Conservation (phyloP, 2,797 vertebrate species). For the Anguilla megastoma region DNA sequence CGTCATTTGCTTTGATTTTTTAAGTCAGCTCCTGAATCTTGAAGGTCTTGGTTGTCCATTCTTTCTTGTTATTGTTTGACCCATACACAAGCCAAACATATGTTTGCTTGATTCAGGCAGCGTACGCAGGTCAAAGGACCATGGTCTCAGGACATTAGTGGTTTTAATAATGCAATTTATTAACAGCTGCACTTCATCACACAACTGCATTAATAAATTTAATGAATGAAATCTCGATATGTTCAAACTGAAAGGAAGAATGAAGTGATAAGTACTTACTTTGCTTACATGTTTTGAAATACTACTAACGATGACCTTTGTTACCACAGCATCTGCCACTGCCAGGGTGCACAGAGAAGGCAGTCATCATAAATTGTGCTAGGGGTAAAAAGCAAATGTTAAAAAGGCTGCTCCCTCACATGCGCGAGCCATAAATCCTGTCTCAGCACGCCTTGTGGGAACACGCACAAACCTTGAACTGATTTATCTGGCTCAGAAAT, state of each 20-base stretch:
- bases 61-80: background rate
- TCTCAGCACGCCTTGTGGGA: background rate
- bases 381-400: slow-evolving; percentile 34
- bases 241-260: background rate
- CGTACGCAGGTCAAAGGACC: background rate
- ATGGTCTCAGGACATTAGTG: background rate
- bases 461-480: slow-evolving; percentile 22
- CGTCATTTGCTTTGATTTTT: no score
- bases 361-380: slow-evolving; percentile 17
- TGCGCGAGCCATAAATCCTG: slow-evolving; percentile 23
- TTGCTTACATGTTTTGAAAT: slow-evolving; percentile 1
- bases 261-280: background rate
- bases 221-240: slow-evolving; percentile 1
- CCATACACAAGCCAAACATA: background rate
- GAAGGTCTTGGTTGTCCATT: background rate
- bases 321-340: background rate
- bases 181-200: background rate
- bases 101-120: background rate
- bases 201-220: slow-evolving; percentile 18
- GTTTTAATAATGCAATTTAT: background rate
- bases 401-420: slow-evolving; percentile 20
- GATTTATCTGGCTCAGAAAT: slow-evolving; percentile 31
- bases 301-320: background rate
- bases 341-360: background rate
- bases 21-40: no score